A percentile compares a stretch with the other conserved stretches of the same genome.
phyloP scores from a whole-genome alignment of 2,888 invertebrate species.

The Melitaea athalia region DNA sequence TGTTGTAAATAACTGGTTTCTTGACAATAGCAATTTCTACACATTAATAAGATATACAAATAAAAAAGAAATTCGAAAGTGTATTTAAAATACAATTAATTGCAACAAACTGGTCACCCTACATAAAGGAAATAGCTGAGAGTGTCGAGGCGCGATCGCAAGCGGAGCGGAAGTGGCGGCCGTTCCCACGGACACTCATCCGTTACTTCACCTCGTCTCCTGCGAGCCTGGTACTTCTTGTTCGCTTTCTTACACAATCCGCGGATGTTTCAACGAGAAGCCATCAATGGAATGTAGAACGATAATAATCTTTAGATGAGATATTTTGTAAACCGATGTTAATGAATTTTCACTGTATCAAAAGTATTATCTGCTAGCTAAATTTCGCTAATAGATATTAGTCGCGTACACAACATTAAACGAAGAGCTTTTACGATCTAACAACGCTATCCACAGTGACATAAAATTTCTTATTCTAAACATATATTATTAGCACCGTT shows the following conservation, averaged over 20 bases:
- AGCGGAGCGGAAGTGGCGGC: conserved; percentile 76
- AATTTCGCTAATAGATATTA: background rate
- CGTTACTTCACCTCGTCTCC: conserved; percentile 75
- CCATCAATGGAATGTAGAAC: conserved; percentile 20
- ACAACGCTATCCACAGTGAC: background rate
- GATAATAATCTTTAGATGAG: conserved; percentile 2
- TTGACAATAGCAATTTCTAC: background rate
- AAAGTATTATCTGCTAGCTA: too few species aligned
- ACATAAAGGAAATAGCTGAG: conserved; percentile 77
- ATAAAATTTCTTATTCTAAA: background rate
- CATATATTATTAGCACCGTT: too few species aligned
- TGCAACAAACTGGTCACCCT: conserved; percentile 59
- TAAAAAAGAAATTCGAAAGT: conserved; percentile 1
- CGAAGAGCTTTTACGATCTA: background rate
- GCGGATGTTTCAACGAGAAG: conserved; percentile 18
- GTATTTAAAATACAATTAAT: background rate
- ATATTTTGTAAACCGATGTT: background rate
- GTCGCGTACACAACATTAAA: background rate
- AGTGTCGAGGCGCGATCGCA: conserved; percentile 66
- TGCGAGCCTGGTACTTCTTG: conserved; percentile 35
- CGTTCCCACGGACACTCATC: conserved; percentile 81
- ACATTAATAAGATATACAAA: background rate
- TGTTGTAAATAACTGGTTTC: background rate
- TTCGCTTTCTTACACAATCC: conserved; percentile 49
- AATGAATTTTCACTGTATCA: too few species aligned